phyloP scores from a whole-genome alignment of 2,113 vertebrate genomes.

The Telmatochromis sp. region DNA sequence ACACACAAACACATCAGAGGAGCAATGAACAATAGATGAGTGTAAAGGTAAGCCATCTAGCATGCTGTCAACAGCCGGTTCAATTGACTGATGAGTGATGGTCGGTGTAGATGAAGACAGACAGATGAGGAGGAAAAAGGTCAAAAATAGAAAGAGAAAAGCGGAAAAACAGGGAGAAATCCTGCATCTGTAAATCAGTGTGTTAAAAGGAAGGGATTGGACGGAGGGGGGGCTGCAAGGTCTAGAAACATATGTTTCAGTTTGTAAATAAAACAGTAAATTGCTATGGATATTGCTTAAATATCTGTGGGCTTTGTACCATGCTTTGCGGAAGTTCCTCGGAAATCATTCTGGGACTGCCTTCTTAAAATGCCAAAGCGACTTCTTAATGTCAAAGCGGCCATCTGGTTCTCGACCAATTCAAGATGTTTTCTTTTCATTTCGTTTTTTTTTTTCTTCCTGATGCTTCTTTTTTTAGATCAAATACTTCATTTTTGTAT shows the following conservation, averaged over 20 bases:
- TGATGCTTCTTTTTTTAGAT: conserved; percentile 43
- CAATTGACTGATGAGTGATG: conserved; percentile 18
- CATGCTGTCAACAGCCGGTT: neutral
- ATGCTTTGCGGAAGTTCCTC: conserved; percentile 68
- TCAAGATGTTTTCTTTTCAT: conserved; percentile 70
- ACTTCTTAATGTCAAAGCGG: conserved; percentile 67
- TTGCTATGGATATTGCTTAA: conserved; percentile 71
- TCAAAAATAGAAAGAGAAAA: neutral
- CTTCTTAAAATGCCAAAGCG: conserved; percentile 66
- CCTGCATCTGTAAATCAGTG: conserved; percentile 38
- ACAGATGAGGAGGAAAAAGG: neutral
- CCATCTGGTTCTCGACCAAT: conserved; percentile 71
- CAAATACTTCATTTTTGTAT: conserved; percentile 22
- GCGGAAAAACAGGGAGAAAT: neutral
- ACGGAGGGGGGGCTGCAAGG: neutral
- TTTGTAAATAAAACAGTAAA: conserved; percentile 75
- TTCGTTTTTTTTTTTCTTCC: conserved; percentile 24
- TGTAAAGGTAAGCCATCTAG: neutral
- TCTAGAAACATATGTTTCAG: conserved; percentile 67
- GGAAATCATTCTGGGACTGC: conserved; percentile 65
- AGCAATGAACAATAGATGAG: neutral
- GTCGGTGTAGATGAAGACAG: neutral
- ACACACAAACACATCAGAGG: neutral
- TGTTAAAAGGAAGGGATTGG: conserved; percentile 1
- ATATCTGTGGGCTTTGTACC: conserved; percentile 71